Conservation (phyloP, 1,140 invertebrate genomes). For the Dreissena rostriformis region DNA sequence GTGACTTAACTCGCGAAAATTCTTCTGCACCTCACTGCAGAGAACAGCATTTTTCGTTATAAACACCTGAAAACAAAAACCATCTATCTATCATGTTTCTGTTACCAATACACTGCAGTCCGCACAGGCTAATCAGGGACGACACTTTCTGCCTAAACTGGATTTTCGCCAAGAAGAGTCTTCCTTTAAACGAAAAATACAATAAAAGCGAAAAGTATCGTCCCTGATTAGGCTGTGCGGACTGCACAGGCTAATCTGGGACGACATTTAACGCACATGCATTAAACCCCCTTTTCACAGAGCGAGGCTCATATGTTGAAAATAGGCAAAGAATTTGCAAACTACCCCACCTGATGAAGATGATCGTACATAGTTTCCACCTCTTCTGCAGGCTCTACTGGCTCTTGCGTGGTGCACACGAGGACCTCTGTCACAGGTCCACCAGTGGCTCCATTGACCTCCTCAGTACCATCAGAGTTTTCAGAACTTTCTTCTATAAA, state of each 20-base stretch:
- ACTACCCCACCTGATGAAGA: neutral
- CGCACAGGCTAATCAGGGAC: neutral
- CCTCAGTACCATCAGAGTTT: neutral
- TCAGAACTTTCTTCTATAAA: no score
- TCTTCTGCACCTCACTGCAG: conserved; percentile 76
- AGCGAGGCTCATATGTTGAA: no score
- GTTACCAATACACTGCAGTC: neutral
- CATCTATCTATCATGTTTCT: no score
- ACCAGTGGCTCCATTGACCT: neutral
- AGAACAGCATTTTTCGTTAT: conserved; percentile 77
- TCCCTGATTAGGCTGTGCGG: neutral
- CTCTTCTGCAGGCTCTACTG: neutral
- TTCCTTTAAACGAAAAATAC: neutral
- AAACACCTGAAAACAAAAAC: conserved; percentile 67
- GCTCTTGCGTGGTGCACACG: neutral
- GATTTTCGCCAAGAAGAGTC: neutral
- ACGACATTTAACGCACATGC: no score
- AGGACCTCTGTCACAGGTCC: neutral
- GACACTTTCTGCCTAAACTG: neutral
- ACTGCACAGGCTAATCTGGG: neutral
- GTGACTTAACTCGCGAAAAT: conserved; percentile 65
- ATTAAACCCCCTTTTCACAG: no score
- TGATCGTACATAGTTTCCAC: neutral
- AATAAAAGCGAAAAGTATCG: neutral
- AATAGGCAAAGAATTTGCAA: no score